Conservation (phyloP, 2,888 invertebrate genomes). For the Andricus curvator region DNA sequence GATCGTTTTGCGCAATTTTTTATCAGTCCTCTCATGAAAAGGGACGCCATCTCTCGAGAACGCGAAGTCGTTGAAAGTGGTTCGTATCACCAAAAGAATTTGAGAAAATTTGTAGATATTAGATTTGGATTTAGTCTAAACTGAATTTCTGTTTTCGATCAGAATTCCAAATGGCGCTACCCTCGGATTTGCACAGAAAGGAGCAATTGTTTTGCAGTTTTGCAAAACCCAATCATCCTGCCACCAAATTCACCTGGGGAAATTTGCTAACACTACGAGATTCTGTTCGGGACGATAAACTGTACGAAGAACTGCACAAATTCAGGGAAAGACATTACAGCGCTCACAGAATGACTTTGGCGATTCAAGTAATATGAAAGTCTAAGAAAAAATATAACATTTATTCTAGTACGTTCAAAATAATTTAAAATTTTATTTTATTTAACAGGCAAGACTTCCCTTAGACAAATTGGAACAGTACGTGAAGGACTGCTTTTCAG, state of each 20-base stretch:
- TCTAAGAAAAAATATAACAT: slow-evolving; percentile 21
- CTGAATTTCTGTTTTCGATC: slow-evolving; percentile 43
- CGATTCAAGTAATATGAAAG: slow-evolving; percentile 84
- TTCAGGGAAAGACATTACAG: slow-evolving; percentile 90
- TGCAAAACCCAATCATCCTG: slow-evolving; percentile 86
- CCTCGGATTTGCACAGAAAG: slow-evolving; percentile 86
- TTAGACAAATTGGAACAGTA: slow-evolving; percentile 83
- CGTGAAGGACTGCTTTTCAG: slow-evolving; percentile 84
- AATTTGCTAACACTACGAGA: slow-evolving; percentile 87
- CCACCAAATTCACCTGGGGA: slow-evolving; percentile 92
- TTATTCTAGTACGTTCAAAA: background rate
- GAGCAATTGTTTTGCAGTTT: slow-evolving; percentile 87
- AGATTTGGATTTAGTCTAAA: background rate
- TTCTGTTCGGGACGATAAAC: slow-evolving; percentile 83
- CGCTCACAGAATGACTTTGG: slow-evolving; percentile 92
- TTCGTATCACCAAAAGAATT: slow-evolving; percentile 66
- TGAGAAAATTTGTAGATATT: slow-evolving; percentile 5
- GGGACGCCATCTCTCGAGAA: slow-evolving; percentile 92
- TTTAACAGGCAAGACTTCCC: slow-evolving; percentile 81
- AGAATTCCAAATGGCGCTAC: slow-evolving; percentile 91
- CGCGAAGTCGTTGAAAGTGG: slow-evolving; percentile 93
- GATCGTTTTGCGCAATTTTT: slow-evolving; percentile 95
- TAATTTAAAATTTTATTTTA: slow-evolving; percentile 1
- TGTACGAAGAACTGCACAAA: slow-evolving; percentile 86
- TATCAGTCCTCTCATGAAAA: slow-evolving; percentile 90